These are phyloP conservation scores for Sander lucioperca DNA, from an alignment of 2,113 vertebrate species.

Conservation along the genomic window DNA sequence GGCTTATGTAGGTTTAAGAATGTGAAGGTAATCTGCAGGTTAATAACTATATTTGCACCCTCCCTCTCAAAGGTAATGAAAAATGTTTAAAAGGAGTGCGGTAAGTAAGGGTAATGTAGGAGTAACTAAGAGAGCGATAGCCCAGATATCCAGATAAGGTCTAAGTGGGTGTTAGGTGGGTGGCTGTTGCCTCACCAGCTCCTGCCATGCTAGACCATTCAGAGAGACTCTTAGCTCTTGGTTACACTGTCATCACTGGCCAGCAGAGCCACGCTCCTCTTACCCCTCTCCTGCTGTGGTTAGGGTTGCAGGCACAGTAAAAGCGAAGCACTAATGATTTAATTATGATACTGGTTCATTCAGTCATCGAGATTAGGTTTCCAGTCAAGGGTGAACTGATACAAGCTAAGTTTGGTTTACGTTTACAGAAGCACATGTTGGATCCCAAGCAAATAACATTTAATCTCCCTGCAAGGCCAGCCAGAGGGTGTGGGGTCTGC, in stretches of 20 bases:
- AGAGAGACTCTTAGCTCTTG: constrained; percentile 44
- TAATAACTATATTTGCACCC: constrained; percentile 52
- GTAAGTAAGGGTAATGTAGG: constrained; percentile 81
- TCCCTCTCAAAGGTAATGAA: constrained; percentile 54
- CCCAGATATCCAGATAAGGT: constrained; percentile 83
- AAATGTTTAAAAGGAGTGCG: constrained; percentile 58
- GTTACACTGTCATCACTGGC: constrained; percentile 66
- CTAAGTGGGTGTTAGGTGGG: constrained; percentile 76
- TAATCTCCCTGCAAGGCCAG: constrained; percentile 86
- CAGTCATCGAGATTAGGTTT: constrained; percentile 90
- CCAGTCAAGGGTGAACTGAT: constrained; percentile 79
- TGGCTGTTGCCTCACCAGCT: constrained; percentile 54
- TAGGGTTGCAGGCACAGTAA: constrained; percentile 88
- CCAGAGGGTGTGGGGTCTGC: constrained; percentile 79
- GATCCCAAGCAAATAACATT: constrained; percentile 85
- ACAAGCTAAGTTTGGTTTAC: constrained; percentile 76
- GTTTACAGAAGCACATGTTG: constrained; percentile 83
- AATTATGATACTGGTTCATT: constrained; percentile 94
- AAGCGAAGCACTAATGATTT: constrained; percentile 92
- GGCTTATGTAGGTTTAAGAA: constrained; percentile 8
- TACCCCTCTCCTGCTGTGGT: constrained; percentile 79
- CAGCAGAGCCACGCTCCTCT: constrained; percentile 58
- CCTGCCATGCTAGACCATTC: constrained; percentile 52
- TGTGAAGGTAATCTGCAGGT: constrained; percentile 37
- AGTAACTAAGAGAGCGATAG: constrained; percentile 82